Percentiles rank a stretch among this genome's conserved stretches.
These are phyloP conservation scores for Hipparchia sbordonii DNA, from an alignment of 2,888 invertebrate genomes.

Conservation along the genomic window DNA sequence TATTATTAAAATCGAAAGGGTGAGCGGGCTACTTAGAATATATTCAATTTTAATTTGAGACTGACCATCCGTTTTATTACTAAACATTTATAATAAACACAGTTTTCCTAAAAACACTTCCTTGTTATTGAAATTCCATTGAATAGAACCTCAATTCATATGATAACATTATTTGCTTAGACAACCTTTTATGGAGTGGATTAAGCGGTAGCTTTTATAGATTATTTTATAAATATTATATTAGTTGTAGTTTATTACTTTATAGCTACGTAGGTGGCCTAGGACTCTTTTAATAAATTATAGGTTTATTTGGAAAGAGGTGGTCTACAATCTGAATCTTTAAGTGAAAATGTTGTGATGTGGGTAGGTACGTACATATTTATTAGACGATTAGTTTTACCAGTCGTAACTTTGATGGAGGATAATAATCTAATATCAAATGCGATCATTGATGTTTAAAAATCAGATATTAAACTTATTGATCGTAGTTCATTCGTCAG, in stretches of 20 bases:
- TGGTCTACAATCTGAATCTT: neutral
- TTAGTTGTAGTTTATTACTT: neutral
- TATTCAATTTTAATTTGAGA: conserved; percentile 32
- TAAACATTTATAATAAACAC: conserved; percentile 24
- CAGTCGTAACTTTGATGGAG: too few relatives aligned
- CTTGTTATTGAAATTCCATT: conserved; percentile 21
- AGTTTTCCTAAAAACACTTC: conserved; percentile 26
- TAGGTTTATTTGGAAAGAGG: neutral
- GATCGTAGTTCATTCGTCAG: too few relatives aligned
- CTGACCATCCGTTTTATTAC: conserved; percentile 18
- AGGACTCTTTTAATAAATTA: neutral
- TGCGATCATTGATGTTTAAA: too few relatives aligned
- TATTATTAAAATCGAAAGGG: conserved; percentile 54
- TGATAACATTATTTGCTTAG: conserved; percentile 18
- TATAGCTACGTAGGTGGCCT: neutral
- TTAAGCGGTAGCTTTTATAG: neutral
- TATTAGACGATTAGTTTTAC: too few relatives aligned
- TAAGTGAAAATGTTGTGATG: neutral
- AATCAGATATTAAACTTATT: too few relatives aligned
- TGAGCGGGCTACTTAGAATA: conserved; percentile 31
- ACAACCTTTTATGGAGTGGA: conserved; percentile 13
- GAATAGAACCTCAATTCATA: conserved; percentile 14
- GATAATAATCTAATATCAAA: too few relatives aligned
- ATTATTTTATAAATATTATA: conserved; percentile 6
- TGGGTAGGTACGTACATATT: too few relatives aligned